Conservation (phyloP, 2,888 invertebrate genomes). For the Phytoseiulus persimilis region DNA sequence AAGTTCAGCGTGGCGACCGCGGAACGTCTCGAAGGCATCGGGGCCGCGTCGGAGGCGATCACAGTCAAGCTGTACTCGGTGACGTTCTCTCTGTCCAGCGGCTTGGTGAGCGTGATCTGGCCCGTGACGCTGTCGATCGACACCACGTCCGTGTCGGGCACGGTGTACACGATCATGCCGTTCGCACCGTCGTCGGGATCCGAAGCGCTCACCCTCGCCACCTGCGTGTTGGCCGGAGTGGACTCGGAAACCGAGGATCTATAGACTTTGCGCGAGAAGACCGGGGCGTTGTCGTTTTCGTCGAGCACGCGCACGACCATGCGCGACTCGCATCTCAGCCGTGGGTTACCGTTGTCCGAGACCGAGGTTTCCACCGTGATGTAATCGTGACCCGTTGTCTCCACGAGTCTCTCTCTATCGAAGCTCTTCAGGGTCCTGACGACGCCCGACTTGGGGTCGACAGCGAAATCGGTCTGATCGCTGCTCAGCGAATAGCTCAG, state of each 20-base stretch:
- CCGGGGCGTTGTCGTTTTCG: constrained; percentile 79
- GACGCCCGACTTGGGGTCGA: constrained; percentile 81
- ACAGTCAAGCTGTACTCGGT: constrained; percentile 69
- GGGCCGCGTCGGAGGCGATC: constrained; percentile 75
- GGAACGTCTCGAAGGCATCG: constrained; percentile 59
- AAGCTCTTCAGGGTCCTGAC: constrained; percentile 74
- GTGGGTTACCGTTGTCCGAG: constrained; percentile 65
- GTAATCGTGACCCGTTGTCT: constrained; percentile 66
- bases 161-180: constrained; percentile 75
- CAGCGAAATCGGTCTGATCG: constrained; percentile 62
- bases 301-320: constrained; percentile 78
- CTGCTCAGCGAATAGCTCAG: constrained; percentile 62
- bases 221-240: constrained; percentile 67
- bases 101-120: constrained; percentile 65
- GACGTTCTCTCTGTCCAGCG: constrained; percentile 72
- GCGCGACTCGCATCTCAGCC: constrained; percentile 73
- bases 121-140: constrained; percentile 79
- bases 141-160: constrained; percentile 68
- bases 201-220: constrained; percentile 73
- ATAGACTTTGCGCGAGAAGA: constrained; percentile 71
- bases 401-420: constrained; percentile 77
- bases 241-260: constrained; percentile 83
- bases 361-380: constrained; percentile 77
- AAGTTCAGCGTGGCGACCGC: constrained; percentile 68
- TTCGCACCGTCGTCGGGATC: constrained; percentile 81